Percentiles rank a stretch among this genome's conserved stretches.
These are phyloP conservation scores for Gallinago paraguaiae DNA, from an alignment of 2,113 vertebrate genomes.

Conservation along the genomic window DNA sequence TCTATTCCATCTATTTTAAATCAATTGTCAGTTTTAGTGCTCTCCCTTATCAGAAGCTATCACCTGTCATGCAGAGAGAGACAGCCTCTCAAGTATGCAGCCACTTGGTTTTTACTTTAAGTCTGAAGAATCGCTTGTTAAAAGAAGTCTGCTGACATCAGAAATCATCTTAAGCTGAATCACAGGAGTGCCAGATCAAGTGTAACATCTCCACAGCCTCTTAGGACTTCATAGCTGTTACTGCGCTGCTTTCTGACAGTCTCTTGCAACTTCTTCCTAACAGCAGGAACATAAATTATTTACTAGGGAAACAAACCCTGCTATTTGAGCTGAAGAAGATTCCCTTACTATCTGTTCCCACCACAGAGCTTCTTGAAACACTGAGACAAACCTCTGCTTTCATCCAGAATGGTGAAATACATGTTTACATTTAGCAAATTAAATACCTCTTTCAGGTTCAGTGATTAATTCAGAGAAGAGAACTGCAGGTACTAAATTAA, in stretches of 20 bases:
- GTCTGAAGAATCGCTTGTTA: rapidly evolving
- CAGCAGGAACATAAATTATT: constrained; percentile 2
- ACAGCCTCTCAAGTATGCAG: background rate
- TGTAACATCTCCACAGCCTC: background rate
- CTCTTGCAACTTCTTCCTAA: background rate
- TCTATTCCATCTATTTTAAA: background rate
- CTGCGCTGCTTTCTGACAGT: background rate
- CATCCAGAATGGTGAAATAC: background rate
- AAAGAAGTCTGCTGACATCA: background rate
- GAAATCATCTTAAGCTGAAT: background rate
- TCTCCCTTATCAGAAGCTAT: background rate
- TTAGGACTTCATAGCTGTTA: background rate
- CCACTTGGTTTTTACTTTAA: background rate
- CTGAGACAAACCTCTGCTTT: background rate
- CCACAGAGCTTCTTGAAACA: background rate
- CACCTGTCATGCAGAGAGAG: background rate
- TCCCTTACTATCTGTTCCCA: background rate
- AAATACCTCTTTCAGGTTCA: background rate
- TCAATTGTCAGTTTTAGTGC: background rate
- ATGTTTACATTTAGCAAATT: background rate
- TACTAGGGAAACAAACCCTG: background rate
- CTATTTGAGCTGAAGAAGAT: background rate
- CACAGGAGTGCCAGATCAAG: background rate
- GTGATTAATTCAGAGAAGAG: background rate
- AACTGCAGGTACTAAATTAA: background rate